phyloP scores from a whole-genome alignment of 2,888 invertebrate genomes.

The Camptogramma bilineatum region DNA sequence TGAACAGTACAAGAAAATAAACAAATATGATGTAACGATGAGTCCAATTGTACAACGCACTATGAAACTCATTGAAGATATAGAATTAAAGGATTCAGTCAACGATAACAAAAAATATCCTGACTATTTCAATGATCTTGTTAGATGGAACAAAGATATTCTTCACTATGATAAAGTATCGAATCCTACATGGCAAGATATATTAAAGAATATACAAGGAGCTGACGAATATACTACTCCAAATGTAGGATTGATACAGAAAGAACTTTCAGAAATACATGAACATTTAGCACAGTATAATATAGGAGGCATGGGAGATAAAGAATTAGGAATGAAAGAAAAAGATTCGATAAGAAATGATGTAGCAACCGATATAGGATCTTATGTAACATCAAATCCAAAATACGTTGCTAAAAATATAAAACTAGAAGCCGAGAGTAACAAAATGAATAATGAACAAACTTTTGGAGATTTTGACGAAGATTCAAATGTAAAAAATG shows the following conservation, averaged over 20 bases:
- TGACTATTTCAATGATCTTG: slow-evolving; percentile 60
- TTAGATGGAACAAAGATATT: slow-evolving; percentile 62
- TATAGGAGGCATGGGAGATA: not conserved
- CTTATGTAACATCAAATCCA: slow-evolving; percentile 5
- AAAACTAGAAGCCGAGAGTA: not conserved
- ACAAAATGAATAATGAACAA: slow-evolving; percentile 1
- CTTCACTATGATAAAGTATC: slow-evolving; percentile 49
- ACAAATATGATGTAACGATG: not conserved
- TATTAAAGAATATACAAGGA: slow-evolving; percentile 41
- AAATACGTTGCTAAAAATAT: not conserved
- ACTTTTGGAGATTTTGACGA: slow-evolving; percentile 3
- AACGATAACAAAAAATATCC: slow-evolving; percentile 24
- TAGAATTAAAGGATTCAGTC: not conserved
- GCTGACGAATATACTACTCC: slow-evolving; percentile 41
- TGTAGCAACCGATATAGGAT: not conserved
- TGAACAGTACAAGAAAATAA: not conserved
- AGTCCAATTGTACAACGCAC: not conserved
- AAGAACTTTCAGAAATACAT: slow-evolving; percentile 44
- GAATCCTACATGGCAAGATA: slow-evolving; percentile 44
- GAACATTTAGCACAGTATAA: not conserved
- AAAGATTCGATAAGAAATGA: not conserved
- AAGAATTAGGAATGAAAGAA: not conserved
- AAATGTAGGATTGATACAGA: slow-evolving; percentile 38
- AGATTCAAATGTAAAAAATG: not conserved
- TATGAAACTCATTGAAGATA: not conserved